Base-by-base conservation (phyloP, 2,888 invertebrate genomes). In the Meandrusa payeni region DNA sequence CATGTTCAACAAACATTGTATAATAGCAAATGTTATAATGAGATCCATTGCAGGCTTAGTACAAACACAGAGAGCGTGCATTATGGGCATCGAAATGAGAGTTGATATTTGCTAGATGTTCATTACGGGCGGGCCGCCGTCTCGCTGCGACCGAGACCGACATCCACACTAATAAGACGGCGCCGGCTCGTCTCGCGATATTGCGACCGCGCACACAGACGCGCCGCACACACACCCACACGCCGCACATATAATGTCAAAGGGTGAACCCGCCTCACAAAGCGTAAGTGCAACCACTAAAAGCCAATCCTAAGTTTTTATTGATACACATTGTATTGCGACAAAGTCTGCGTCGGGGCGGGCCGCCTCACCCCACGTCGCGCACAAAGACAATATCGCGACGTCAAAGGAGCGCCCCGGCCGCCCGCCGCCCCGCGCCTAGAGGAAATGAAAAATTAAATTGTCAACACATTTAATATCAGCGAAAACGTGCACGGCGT, bases 261-360 rank as follows among this genome's bases (percentile, higher is more conserved):
- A 86, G 86, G 86, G 85, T 85, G 82, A 85, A 78, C 83, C 61
- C 75, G 86, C 82, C 77, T 82, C 86, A 85, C 85, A 86, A 86
- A 86, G 85, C 86, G 87, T 87, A 86, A 87, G 88, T 87, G 86
- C 87, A 86, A 86, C 87, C 87, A 86, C 87, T 87, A 88, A 88
- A 88, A 88, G 87, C 87, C 87, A 87, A 88, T 87, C 86, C 87
- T 86, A 87, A 87, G 87, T 88, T 88, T 43, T 88, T 88, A 87
- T 87, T 87, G 87, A 87, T 87, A 88, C 87, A 87, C 87, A 87
- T 87, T 87, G 86, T 87, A 87, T 87, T 87, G 88, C 86, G 87
- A 88, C 87, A 87, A 86, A 86, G 87, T 87, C 86, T 85, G 83
- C 75, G 81, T 68, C 78, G 79, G 57, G 75, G 71, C 70, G 69